phyloP scores from a whole-genome alignment of 1,140 invertebrate genomes.

The Nephila pilipes region DNA sequence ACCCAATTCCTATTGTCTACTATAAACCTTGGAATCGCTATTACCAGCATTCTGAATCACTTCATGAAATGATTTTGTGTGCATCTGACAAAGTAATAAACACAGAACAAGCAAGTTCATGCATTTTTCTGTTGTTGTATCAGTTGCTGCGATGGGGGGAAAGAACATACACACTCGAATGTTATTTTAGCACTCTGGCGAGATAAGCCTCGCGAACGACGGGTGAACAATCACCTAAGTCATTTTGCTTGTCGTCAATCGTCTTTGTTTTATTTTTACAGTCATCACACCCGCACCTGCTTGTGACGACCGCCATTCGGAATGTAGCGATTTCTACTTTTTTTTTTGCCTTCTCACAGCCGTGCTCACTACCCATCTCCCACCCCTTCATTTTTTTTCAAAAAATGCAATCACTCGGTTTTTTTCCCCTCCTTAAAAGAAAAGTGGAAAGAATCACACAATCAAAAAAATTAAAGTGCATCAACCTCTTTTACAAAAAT shows the following conservation, averaged over 20 bases:
- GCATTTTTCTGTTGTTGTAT: slow-evolving; percentile 28
- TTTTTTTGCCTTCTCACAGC: background rate
- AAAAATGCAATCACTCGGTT: background rate
- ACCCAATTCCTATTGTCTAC: too few species aligned
- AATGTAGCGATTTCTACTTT: background rate
- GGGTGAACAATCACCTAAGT: slow-evolving; percentile 30
- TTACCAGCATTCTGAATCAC: background rate
- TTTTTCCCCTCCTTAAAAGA: background rate
- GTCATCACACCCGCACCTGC: slow-evolving; percentile 36
- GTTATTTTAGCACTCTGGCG: slow-evolving; percentile 39
- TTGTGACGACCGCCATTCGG: background rate
- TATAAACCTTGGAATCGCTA: too few species aligned
- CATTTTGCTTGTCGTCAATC: slow-evolving; percentile 47
- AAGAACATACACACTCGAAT: background rate
- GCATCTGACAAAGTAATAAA: background rate
- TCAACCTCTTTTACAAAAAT: background rate
- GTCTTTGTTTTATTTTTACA: slow-evolving; percentile 51
- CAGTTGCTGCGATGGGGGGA: background rate
- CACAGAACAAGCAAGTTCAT: background rate
- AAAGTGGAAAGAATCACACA: background rate
- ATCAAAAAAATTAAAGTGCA: background rate
- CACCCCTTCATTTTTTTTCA: background rate
- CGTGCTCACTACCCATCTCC: too few species aligned
- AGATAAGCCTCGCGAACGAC: too few species aligned
- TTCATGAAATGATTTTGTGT: background rate